These are phyloP conservation scores for Gymnogyps californianus DNA, from an alignment of 2,113 vertebrate genomes.

Conservation along the genomic window DNA sequence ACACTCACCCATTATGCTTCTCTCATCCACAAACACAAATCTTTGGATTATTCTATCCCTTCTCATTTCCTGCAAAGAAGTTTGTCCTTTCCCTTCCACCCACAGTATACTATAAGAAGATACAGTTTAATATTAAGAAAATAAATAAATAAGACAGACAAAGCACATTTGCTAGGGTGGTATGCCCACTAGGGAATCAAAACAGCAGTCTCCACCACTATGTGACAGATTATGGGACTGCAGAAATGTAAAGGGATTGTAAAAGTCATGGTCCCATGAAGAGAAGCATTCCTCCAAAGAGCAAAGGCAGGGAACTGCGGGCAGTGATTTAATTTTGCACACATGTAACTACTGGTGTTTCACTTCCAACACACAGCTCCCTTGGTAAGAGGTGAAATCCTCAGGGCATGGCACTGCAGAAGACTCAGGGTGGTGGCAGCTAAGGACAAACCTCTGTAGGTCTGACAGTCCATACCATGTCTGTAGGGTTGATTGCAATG, in stretches of 20 bases:
- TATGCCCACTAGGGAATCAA: neutral
- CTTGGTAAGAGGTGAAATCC: neutral
- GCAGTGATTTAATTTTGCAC: neutral
- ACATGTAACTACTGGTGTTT: neutral
- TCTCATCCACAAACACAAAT: neutral
- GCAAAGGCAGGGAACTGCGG: neutral
- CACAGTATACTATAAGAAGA: neutral
- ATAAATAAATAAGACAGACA: neutral
- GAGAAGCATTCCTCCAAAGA: neutral
- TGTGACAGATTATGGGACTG: neutral
- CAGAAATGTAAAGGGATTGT: neutral
- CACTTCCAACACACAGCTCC: neutral
- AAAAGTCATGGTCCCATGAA: neutral
- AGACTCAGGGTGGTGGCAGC: neutral
- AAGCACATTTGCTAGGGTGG: neutral
- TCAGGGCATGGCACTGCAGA: neutral
- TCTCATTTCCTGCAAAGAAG: neutral
- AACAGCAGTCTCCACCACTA: neutral
- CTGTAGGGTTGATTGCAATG: neutral
- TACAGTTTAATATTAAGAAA: neutral
- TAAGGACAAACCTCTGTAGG: neutral
- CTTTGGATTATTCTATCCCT: neutral
- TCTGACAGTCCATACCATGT: neutral
- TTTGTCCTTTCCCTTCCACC: neutral
- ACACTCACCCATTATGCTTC: neutral